A percentile compares a stretch with the other conserved stretches of the same genome.
These are phyloP conservation scores for Pampus argenteus DNA, from an alignment of 2,797 vertebrate species.

Conservation along the genomic window DNA sequence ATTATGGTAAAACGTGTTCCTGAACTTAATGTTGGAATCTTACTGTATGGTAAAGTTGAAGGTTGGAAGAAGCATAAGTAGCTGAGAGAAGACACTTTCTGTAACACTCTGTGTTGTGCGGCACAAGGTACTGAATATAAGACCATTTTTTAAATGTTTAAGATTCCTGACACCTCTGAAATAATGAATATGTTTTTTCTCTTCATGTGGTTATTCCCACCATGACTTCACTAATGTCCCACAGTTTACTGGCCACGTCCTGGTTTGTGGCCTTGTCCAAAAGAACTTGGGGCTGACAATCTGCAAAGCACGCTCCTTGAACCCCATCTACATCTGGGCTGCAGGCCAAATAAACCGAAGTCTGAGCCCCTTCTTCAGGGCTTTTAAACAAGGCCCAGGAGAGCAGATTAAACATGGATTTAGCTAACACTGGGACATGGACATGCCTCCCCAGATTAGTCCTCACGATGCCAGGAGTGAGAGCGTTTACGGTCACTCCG, in stretches of 20 bases:
- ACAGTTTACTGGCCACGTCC: constrained; percentile 90
- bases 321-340: constrained; percentile 88
- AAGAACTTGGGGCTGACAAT: constrained; percentile 89
- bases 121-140: background rate
- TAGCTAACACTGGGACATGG: constrained; percentile 86
- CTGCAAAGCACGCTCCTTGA: constrained; percentile 90
- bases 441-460: constrained; percentile 92
- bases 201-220: constrained; percentile 89
- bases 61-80: background rate
- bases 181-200: no score
- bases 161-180: background rate
- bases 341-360: constrained; percentile 89
- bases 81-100: background rate
- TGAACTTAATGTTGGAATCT: background rate
- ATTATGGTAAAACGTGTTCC: no score
- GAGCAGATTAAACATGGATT: constrained; percentile 87
- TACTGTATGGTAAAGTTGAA: background rate
- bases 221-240: constrained; percentile 96
- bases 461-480: constrained; percentile 91
- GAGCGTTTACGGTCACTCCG: constrained; percentile 87
- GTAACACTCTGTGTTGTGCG: background rate
- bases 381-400: constrained; percentile 90
- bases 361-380: constrained; percentile 90
- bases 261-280: constrained; percentile 90
- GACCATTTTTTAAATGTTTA: no score